Base-by-base conservation (phyloP, 2,888 invertebrate genomes). In the Orthonevra nobilis region DNA sequence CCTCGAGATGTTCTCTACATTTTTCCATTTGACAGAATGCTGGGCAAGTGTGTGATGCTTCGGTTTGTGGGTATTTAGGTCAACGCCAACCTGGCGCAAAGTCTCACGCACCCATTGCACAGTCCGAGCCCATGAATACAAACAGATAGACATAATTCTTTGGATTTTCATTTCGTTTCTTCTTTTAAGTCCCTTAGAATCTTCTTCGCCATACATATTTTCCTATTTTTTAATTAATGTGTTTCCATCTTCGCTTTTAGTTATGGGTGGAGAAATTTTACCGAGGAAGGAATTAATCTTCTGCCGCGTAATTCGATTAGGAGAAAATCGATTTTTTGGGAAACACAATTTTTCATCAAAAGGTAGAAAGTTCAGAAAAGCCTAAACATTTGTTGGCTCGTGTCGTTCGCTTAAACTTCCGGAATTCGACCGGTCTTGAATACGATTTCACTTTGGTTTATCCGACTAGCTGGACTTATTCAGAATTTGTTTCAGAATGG, bases 271-370 rank as follows among this genome's bases (percentile, higher is more conserved):
- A 10, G 26, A 44, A 44, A 54, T 40, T 54, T 28, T 14, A 7
- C 6, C 10, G 38, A 23, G 14, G 1, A 9, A 17, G 12, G 30
- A 40, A 40, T 28, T 42, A 56, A 56, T 40, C 56, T 30, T 19
- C 30, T 28, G 30, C 15, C 20, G 40, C 19, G 19, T 56, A 56
- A 56, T 56, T 56, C 40, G 56, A 56, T 56, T 56, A 19, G 19
- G 14, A 30, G 19, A 15, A 56, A 42, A 30, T 17, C 28, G n/a
- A n/a, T n/a, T 15, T 12, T 30, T 20, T 20, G 12, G 14, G 19
- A 40, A 56, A 42, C 20, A 28, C 9, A 3, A 19, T 30, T 40
- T 30, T 14, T n/a, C n/a, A n/a, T n/a, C n/a, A 52, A 26, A 36
- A 12, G 23, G 15, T 54, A 36, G 36, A 54, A 56, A 30, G 56